Base-by-base conservation (phyloP, 2,797 vertebrate genomes). In the Fistularia tabacaria region DNA sequence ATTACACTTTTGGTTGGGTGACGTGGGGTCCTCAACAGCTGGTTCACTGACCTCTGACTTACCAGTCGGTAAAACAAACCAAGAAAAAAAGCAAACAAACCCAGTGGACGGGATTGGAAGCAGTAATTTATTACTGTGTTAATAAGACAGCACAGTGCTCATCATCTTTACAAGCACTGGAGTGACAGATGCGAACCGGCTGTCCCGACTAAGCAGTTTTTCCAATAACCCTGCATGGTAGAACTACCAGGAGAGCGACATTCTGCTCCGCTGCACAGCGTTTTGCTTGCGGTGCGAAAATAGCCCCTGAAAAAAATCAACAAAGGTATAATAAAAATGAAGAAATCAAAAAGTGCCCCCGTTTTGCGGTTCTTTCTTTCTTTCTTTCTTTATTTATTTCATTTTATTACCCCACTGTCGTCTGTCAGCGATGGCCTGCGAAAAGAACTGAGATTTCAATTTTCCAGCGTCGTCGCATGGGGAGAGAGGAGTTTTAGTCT, bases 381-480 rank as follows among this genome's bases (percentile, higher is more conserved):
- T n/a, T n/a, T n/a, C n/a, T n/a, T n/a, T n/a, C n/a, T n/a, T n/a
- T n/a, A n/a, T n/a, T n/a, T 25, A 25, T 25, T 25, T 25, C 25
- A 25, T 25, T 25, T 25, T 25, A 3, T 25, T 25, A 2, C 25
- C 25, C 25, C 25, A 49, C 72, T 74, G 74, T 84, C 87, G 81
- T 69, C 64, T 74, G 72, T 84, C 87, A 82, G 69, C 64, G 66
- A 77, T 53, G 62, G 50, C 41, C 44, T 78, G 74, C 77, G 84
- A 72, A 59, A 71, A 25, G 71, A 84, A 81, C 73, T 64, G 39
- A 69, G 71, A 85, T 82, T 89, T 88, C 67, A 91, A 87, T 92
- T 91, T 89, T 71, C 25, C 25, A 81, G 69, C 73, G 80, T 80
- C 90, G 85, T 88, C 63, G 83, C 77, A 64, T 85, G 84, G 38